Evolutionary conservation across 1,140 invertebrate species (phyloP).

Genomic region (Pseudomyrmex pallidus): DNA sequence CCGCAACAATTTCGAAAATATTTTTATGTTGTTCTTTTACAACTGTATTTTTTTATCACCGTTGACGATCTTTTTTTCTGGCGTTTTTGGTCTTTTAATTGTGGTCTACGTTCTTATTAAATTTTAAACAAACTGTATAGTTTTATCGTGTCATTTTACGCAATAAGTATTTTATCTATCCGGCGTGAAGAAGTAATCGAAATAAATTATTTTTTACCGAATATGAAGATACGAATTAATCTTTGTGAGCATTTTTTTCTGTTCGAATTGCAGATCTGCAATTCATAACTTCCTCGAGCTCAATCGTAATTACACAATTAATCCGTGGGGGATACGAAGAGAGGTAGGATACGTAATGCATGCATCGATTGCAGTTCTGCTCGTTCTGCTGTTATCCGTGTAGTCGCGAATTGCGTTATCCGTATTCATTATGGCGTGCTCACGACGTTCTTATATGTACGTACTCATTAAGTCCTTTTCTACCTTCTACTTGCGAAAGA

Average conservation of each 20-base stretch:
- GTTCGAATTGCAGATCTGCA: constrained; percentile 53
- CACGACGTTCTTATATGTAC: constrained; percentile 1
- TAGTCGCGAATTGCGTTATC: constrained; percentile 14
- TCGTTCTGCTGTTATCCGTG: constrained; percentile 19
- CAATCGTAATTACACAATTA: constrained; percentile 66
- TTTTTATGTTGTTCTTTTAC: background rate
- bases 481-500: background rate
- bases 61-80: no score
- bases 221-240: constrained; percentile 27
- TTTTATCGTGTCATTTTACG: no score
- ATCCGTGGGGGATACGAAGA: constrained; percentile 32
- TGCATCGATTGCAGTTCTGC: constrained; percentile 45
- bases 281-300: constrained; percentile 66
- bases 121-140: no score
- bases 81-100: no score
- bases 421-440: constrained; percentile 31
- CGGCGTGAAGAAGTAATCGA: background rate
- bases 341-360: constrained; percentile 66
- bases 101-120: no score
- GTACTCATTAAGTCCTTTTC: constrained; percentile 6
- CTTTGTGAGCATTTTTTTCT: constrained; percentile 30
- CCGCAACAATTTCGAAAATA: constrained; percentile 27
- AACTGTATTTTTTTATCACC: no score
- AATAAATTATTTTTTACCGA: background rate
- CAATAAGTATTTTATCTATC: background rate